Percentiles rank a stretch among this genome's conserved stretches.
These are phyloP conservation scores for Porites australiensis DNA, from an alignment of 64 coral and sea anemone species.

Conservation along the genomic window DNA sequence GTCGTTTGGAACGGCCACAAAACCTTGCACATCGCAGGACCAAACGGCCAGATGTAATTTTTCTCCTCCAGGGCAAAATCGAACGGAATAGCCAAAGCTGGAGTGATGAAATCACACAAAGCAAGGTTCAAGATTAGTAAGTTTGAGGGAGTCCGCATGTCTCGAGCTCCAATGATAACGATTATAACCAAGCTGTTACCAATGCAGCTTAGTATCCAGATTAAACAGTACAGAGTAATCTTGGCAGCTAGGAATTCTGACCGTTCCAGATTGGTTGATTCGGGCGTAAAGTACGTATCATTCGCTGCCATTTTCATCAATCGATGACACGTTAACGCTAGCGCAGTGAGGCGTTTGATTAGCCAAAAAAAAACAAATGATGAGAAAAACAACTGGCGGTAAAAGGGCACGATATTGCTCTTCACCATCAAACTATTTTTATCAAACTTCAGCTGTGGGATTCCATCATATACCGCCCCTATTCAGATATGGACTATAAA, in stretches of 20 bases:
- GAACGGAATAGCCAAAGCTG: constrained; percentile 65
- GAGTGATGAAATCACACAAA: constrained; percentile 58
- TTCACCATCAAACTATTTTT: too few species aligned
- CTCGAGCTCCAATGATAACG: constrained; percentile 55
- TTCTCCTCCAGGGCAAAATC: constrained; percentile 73
- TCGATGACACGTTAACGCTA: neutral
- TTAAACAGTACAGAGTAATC: constrained; percentile 58
- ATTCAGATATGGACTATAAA: too few species aligned
- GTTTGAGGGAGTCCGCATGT: constrained; percentile 56
- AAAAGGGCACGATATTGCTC: too few species aligned
- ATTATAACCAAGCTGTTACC: constrained; percentile 60
- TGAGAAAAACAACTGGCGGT: too few species aligned
- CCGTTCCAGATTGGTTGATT: neutral
- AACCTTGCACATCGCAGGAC: constrained; percentile 59
- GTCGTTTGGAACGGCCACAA: constrained; percentile 66
- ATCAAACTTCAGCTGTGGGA: too few species aligned
- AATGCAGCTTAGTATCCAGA: constrained; percentile 55
- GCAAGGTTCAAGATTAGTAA: constrained; percentile 68
- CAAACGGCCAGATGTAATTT: constrained; percentile 53
- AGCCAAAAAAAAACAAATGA: too few species aligned
- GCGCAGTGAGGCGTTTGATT: neutral
- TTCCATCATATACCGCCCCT: too few species aligned
- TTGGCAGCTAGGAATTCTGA: constrained; percentile 2
- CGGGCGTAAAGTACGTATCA: neutral
- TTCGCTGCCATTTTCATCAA: neutral